Percentiles rank a stretch among this genome's conserved stretches.
Evolutionary conservation across 2,797 vertebrate species (phyloP).

Genomic region (Pseudotriccus pelzelni): DNA sequence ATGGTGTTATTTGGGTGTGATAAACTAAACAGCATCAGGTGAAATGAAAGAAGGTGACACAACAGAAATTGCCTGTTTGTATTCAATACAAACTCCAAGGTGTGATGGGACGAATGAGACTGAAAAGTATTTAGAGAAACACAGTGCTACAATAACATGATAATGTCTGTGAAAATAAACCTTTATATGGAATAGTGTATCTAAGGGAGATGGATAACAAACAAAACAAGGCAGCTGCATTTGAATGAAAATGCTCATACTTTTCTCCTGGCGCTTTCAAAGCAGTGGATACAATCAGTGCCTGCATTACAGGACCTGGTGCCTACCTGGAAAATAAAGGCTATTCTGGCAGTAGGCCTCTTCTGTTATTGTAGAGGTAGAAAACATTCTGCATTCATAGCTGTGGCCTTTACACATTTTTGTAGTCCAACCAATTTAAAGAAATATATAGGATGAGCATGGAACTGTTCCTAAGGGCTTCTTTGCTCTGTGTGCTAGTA

Average conservation of each 20-base stretch:
- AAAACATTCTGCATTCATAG: not conserved
- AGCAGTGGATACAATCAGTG: not conserved
- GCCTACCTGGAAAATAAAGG: not conserved
- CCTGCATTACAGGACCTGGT: not conserved
- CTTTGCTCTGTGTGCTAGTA: rapidly evolving
- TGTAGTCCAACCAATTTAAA: not conserved
- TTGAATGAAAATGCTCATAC: not conserved
- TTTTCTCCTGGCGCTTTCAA: not conserved
- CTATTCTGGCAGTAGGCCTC: not conserved
- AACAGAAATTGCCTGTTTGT: not conserved
- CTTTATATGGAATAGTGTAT: not conserved
- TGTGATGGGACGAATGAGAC: not conserved
- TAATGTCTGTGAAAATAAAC: not conserved
- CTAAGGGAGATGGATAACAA: not conserved
- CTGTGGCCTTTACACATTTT: not conserved
- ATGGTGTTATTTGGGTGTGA: not conserved
- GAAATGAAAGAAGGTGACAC: not conserved
- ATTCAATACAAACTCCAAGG: not conserved
- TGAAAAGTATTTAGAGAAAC: not conserved
- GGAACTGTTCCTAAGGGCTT: not conserved
- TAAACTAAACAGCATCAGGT: not conserved
- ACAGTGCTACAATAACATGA: not conserved
- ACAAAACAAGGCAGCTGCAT: not conserved
- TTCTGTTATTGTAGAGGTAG: not conserved
- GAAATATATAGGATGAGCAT: not conserved